These are phyloP conservation scores for Artemisiospiza belli DNA, from an alignment of 2,113 vertebrate genomes.

Conservation along the genomic window DNA sequence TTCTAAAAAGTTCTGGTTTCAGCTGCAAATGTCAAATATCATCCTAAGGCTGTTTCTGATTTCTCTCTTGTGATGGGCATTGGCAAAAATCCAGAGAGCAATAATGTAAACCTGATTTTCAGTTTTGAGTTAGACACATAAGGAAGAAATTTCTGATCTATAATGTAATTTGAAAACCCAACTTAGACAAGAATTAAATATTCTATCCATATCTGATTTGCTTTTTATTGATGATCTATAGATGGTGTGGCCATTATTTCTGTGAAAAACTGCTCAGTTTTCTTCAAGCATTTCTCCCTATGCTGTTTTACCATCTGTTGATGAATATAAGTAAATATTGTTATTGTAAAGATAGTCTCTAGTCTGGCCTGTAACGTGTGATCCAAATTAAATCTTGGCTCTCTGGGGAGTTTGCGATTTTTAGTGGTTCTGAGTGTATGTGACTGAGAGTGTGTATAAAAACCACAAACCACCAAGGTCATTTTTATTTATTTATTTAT, in stretches of 20 bases:
- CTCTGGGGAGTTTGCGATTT: constrained; percentile 5
- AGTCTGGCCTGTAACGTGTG: constrained; percentile 4
- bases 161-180: background rate
- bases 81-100: background rate
- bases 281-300: background rate
- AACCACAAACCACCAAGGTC: constrained; percentile 25
- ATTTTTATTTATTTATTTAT: background rate
- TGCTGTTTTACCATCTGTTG: constrained; percentile 35
- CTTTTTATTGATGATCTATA: background rate
- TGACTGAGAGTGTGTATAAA: constrained; percentile 12
- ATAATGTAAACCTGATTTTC: background rate
- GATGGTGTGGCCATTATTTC: background rate
- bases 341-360: constrained; percentile 47
- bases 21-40: background rate
- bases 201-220: background rate
- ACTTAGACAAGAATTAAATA: background rate
- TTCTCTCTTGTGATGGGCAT: background rate
- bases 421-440: constrained; percentile 41
- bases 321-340: constrained; percentile 34
- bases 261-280: background rate
- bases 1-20: background rate
- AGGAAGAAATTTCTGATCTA: background rate
- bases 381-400: constrained; percentile 47
- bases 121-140: background rate
- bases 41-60: background rate